Conservation (phyloP, 2,888 invertebrate species). For the Terebella lapidaria region DNA sequence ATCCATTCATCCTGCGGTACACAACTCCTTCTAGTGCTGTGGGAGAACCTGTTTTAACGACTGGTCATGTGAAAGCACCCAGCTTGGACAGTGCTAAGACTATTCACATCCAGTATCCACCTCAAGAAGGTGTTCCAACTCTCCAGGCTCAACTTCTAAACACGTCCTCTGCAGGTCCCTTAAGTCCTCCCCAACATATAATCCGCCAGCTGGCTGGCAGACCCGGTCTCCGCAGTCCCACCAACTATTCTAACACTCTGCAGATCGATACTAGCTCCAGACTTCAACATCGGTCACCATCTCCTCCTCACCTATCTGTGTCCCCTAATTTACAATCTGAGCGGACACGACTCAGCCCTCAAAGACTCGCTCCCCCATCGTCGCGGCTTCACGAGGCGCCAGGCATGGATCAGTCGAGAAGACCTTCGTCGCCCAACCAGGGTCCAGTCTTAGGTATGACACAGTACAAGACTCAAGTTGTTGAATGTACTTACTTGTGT, state of each 20-base stretch:
- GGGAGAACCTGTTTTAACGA: conserved; percentile 2
- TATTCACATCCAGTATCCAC: conserved; percentile 6
- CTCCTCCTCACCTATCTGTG: not conserved
- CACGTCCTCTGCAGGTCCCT: conserved; percentile 6
- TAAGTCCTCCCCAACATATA: conserved; percentile 4
- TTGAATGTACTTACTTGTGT: too few relatives aligned
- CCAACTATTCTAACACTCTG: conserved; percentile 5
- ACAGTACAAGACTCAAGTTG: too few relatives aligned
- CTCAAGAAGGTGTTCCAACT: not conserved
- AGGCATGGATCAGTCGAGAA: not conserved
- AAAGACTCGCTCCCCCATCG: not conserved
- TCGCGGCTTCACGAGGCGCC: not conserved
- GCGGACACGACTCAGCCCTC: not conserved
- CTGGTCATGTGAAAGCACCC: not conserved
- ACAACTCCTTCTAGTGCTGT: not conserved
- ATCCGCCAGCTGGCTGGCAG: not conserved
- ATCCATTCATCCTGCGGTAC: not conserved
- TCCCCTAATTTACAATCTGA: not conserved
- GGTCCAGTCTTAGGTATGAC: not conserved
- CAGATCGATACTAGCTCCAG: conserved; percentile 9
- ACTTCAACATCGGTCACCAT: conserved; percentile 1
- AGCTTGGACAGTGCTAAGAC: not conserved
- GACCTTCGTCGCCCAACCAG: not conserved
- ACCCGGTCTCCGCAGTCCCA: not conserved
- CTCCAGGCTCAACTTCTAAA: not conserved